Percentiles rank a stretch among this genome's conserved stretches.
These are phyloP conservation scores for Euphonia xanthogaster DNA, from an alignment of 2,797 vertebrate species.

Conservation along the genomic window DNA sequence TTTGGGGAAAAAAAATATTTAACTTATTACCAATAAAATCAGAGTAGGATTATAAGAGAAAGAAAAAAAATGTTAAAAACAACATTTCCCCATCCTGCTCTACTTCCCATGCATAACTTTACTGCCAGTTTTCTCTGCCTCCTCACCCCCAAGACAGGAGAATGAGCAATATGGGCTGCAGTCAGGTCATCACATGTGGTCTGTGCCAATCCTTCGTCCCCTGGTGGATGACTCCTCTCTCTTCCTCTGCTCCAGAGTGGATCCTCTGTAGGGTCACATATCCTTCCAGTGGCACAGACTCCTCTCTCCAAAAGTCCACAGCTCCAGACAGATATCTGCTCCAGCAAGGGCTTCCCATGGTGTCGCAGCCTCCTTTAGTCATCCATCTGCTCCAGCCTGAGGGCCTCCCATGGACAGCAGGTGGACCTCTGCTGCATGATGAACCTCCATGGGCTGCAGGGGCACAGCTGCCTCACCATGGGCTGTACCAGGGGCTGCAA, in stretches of 20 bases:
- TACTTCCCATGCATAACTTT: not conserved
- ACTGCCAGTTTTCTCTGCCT: not conserved
- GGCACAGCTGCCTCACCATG: not conserved
- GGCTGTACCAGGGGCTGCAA: rapidly evolving
- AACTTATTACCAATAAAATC: not conserved
- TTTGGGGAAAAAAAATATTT: not conserved
- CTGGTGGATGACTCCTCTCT: not conserved
- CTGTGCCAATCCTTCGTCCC: not conserved
- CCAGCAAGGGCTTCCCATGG: rapidly evolving
- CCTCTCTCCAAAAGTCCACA: not conserved
- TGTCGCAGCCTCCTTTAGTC: not conserved
- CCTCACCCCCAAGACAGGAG: rapidly evolving
- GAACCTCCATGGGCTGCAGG: not conserved
- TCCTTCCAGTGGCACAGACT: not conserved
- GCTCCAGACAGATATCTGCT: not conserved
- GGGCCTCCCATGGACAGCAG: not conserved
- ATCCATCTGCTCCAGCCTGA: not conserved
- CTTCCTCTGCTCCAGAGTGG: not conserved
- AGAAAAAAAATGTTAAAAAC: not conserved
- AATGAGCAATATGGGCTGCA: not conserved
- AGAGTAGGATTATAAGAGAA: not conserved
- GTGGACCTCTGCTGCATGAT: not conserved
- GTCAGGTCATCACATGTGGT: not conserved
- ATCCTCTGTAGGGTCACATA: not conserved
- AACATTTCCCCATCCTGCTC: not conserved